Conservation (phyloP, 2,888 invertebrate genomes). For the Drosophila heteroneura region DNA sequence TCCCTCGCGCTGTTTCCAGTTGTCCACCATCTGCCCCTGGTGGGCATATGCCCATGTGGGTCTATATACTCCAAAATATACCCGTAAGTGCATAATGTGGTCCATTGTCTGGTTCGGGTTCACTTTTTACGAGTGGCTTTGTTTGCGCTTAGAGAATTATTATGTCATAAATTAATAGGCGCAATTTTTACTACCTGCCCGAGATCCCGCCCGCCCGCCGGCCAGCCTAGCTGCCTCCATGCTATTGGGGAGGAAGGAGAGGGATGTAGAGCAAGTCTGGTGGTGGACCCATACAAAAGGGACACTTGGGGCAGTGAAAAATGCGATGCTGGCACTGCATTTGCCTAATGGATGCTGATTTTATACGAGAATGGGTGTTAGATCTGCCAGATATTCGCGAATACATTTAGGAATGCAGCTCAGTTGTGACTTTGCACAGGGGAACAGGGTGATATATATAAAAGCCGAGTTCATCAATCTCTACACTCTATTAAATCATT, state of each 20-base stretch:
- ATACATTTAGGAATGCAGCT: conserved; percentile 19
- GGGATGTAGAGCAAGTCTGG: neutral
- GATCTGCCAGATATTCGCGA: conserved; percentile 55
- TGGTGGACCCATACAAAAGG: conserved; percentile 45
- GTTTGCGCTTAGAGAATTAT: conserved; percentile 79
- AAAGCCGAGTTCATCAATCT: neutral
- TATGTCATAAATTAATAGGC: conserved; percentile 80
- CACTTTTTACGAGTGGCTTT: conserved; percentile 74
- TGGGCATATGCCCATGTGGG: conserved; percentile 51
- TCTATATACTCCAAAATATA: conserved; percentile 27
- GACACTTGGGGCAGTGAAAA: conserved; percentile 66
- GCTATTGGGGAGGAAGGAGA: neutral
- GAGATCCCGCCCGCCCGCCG: conserved; percentile 10
- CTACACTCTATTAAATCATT: neutral
- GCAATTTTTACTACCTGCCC: conserved; percentile 68
- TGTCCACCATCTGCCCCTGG: conserved; percentile 37
- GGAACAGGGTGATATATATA: conserved; percentile 1
- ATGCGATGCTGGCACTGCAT: conserved; percentile 67
- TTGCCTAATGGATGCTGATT: conserved; percentile 62
- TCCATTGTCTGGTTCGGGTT: conserved; percentile 67
- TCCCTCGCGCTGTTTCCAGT: neutral
- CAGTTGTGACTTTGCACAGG: neutral
- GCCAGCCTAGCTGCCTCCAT: neutral
- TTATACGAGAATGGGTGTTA: conserved; percentile 47
- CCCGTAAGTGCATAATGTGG: conserved; percentile 65